A percentile compares a stretch with the other conserved stretches of the same genome.
Conservation (phyloP, 2,797 vertebrate species). For the Denticeps clupeoides region DNA sequence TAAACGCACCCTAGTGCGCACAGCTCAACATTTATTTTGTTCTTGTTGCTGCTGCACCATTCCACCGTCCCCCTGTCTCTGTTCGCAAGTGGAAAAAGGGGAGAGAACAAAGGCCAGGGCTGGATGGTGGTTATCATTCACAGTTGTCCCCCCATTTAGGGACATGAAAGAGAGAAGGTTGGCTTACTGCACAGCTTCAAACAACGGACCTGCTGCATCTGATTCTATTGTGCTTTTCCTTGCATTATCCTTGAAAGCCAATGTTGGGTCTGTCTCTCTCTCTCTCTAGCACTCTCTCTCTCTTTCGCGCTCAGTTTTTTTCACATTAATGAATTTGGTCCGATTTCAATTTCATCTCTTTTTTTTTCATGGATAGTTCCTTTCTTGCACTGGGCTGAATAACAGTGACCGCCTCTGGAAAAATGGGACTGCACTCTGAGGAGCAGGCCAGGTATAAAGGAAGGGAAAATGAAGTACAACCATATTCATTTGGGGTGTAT, state of each 20-base stretch:
- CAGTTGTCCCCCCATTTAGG: constrained; percentile 32
- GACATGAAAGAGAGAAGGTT: constrained; percentile 37
- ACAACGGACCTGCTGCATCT: too few species aligned
- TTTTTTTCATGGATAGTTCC: constrained; percentile 15
- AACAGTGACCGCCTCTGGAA: constrained; percentile 14
- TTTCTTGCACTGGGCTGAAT: constrained; percentile 20
- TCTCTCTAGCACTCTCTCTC: background rate
- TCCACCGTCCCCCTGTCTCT: constrained; percentile 20
- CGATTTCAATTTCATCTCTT: constrained; percentile 26
- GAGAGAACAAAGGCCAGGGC: constrained; percentile 28
- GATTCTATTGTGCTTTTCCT: constrained; percentile 30
- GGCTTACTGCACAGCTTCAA: constrained; percentile 33
- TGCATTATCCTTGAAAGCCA: constrained; percentile 29
- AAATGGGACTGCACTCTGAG: constrained; percentile 27
- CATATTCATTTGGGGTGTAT: constrained; percentile 9
- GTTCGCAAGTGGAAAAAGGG: constrained; percentile 28
- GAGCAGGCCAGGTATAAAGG: background rate
- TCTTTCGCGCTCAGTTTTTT: constrained; percentile 16
- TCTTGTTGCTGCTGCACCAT: background rate
- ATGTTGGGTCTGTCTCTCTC: constrained; percentile 5
- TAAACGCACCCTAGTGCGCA: background rate
- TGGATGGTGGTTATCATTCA: constrained; percentile 29
- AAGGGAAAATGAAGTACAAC: constrained; percentile 13
- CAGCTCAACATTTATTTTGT: background rate
- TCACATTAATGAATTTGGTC: constrained; percentile 24